Percentiles rank a stretch among this genome's conserved stretches.
These are phyloP conservation scores for Orthosia incerta DNA, from an alignment of 2,888 invertebrate species.

Conservation along the genomic window DNA sequence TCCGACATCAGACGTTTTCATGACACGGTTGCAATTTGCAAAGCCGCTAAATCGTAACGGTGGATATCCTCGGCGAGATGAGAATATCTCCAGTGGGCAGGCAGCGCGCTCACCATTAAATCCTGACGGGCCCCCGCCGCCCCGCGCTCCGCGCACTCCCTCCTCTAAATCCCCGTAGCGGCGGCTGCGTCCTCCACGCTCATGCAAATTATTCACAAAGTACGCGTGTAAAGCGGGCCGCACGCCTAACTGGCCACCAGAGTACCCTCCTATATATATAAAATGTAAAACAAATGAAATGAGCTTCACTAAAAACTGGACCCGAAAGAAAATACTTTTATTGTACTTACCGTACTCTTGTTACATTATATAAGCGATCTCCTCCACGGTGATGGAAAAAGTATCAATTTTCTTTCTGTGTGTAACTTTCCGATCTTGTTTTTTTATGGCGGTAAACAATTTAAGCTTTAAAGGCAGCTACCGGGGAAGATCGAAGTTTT, in stretches of 20 bases:
- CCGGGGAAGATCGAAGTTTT: slow-evolving; percentile 45
- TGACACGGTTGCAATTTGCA: slow-evolving; percentile 74
- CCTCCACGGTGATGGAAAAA: slow-evolving; percentile 38
- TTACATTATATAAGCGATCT: slow-evolving; percentile 37
- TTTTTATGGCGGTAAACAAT: slow-evolving; percentile 52
- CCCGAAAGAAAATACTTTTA: slow-evolving; percentile 58
- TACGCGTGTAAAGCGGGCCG: slow-evolving; percentile 78
- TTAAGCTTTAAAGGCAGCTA: slow-evolving; percentile 44
- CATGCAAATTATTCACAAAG: slow-evolving; percentile 86
- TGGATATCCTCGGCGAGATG: slow-evolving; percentile 77
- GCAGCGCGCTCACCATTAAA: slow-evolving; percentile 77
- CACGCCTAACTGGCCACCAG: slow-evolving; percentile 79
- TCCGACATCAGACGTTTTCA: slow-evolving; percentile 67
- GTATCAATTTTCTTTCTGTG: slow-evolving; percentile 49
- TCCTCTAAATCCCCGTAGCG: slow-evolving; percentile 64
- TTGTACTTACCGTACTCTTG: slow-evolving; percentile 39
- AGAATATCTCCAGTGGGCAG: slow-evolving; percentile 79
- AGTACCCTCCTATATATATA: slow-evolving; percentile 72
- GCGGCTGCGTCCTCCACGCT: slow-evolving; percentile 65
- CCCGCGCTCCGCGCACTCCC: slow-evolving; percentile 55
- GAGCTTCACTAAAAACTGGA: slow-evolving; percentile 62
- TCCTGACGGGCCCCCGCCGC: slow-evolving; percentile 68
- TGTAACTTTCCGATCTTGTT: slow-evolving; percentile 52
- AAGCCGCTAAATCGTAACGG: slow-evolving; percentile 77
- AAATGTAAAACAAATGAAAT: slow-evolving; percentile 72